Evolutionary conservation across 2,888 invertebrate species (phyloP).

Genomic region (Andrena chrysosceles): DNA sequence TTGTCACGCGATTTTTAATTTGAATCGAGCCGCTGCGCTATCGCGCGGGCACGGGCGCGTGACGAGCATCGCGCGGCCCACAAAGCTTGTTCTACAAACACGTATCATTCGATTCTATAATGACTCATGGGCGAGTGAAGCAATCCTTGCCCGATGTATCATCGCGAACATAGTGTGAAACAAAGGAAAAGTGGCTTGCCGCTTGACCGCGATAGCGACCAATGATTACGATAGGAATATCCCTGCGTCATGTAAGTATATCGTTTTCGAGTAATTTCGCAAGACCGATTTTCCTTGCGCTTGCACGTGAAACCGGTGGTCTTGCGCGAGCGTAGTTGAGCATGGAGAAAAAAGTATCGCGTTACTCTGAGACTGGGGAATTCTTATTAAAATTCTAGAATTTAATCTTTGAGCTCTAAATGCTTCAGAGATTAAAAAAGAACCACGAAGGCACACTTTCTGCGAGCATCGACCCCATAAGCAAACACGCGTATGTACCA

Average conservation of each 20-base stretch:
- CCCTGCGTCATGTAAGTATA: slow-evolving; percentile 1
- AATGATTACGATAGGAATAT: slow-evolving; percentile 57
- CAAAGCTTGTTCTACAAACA: slow-evolving; percentile 47
- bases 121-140: slow-evolving; percentile 59
- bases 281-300: neutral
- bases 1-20: slow-evolving; percentile 62
- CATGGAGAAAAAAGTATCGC: too few relatives aligned
- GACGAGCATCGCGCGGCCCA: slow-evolving; percentile 48
- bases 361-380: too few relatives aligned
- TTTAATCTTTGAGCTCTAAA: too few relatives aligned
- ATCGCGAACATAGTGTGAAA: slow-evolving; percentile 24
- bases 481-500: too few relatives aligned
- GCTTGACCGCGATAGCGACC: slow-evolving; percentile 15
- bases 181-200: slow-evolving; percentile 40
- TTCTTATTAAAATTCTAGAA: too few relatives aligned
- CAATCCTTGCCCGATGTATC: slow-evolving; percentile 51
- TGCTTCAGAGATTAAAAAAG: too few relatives aligned
- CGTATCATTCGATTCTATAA: slow-evolving; percentile 53
- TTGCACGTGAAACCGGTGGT: neutral
- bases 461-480: too few relatives aligned
- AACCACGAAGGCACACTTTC: too few relatives aligned
- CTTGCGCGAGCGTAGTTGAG: neutral
- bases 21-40: slow-evolving; percentile 54
- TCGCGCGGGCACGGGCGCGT: slow-evolving; percentile 48
- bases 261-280: slow-evolving; percentile 32